These are phyloP conservation scores for Siniperca undulata DNA, from an alignment of 2,797 vertebrate genomes.

Conservation along the genomic window DNA sequence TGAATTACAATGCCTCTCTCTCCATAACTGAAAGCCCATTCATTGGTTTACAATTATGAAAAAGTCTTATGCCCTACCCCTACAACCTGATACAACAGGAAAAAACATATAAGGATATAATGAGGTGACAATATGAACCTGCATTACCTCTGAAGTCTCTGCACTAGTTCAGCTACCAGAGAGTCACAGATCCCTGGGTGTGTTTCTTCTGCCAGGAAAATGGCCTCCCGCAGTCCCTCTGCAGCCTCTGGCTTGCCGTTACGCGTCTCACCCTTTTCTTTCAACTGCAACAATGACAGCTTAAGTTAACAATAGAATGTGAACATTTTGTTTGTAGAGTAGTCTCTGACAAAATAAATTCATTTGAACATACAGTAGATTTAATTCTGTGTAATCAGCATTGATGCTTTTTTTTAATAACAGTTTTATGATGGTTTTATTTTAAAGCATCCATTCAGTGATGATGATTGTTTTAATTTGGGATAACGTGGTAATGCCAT, in stretches of 20 bases:
- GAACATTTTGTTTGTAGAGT: background rate
- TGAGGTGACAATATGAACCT: background rate
- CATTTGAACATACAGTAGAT: background rate
- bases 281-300: slow-evolving; percentile 84
- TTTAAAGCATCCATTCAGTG: background rate
- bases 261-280: slow-evolving; percentile 89
- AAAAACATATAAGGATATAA: background rate
- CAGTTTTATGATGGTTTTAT: background rate
- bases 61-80: background rate
- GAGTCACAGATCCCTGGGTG: slow-evolving; percentile 95
- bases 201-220: slow-evolving; percentile 93
- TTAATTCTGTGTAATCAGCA: background rate
- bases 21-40: background rate
- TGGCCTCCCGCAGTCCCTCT: slow-evolving; percentile 90
- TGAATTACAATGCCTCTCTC: background rate
- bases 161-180: slow-evolving; percentile 93
- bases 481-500: slow-evolving; percentile 41
- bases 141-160: slow-evolving; percentile 93
- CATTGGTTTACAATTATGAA: background rate
- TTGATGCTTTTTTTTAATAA: background rate
- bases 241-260: slow-evolving; percentile 91
- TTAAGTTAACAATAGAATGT: background rate
- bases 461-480: slow-evolving; percentile 1
- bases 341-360: background rate
- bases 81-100: slow-evolving; percentile 2